Percentiles rank a stretch among this genome's conserved stretches.
Conservation (phyloP, 2,113 vertebrate species). For the Dasyornis broadbenti region DNA sequence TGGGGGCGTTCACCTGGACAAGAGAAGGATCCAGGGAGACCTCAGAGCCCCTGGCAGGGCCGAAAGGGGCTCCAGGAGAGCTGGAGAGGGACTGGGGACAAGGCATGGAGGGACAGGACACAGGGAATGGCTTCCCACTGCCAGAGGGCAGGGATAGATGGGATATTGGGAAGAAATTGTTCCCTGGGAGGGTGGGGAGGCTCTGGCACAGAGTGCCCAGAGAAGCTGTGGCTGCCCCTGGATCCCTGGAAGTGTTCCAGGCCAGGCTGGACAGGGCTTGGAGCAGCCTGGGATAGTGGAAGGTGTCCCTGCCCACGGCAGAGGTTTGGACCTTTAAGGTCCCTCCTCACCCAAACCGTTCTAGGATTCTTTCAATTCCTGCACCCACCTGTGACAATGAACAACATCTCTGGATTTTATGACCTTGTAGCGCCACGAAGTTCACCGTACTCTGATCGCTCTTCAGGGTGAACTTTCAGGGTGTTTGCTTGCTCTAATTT, state of each 20-base stretch:
- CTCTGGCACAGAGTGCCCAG: fast-evolving
- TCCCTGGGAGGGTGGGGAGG: fast-evolving
- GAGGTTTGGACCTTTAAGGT: neutral
- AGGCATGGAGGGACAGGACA: neutral
- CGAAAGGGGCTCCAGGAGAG: neutral
- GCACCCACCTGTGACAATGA: neutral
- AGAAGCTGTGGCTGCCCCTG: neutral
- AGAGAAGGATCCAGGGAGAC: neutral
- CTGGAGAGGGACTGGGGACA: neutral
- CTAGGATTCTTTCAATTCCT: neutral
- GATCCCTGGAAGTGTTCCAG: neutral
- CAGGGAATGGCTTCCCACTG: neutral
- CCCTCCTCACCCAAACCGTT: neutral
- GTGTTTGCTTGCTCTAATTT: neutral
- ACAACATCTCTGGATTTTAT: neutral
- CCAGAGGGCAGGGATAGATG: neutral
- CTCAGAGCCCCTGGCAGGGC: neutral
- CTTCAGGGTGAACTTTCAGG: neutral
- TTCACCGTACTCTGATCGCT: neutral
- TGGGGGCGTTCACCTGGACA: neutral
- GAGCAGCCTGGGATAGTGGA: fast-evolving
- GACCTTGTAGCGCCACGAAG: neutral
- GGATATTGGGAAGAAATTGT: fast-evolving
- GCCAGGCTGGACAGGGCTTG: fast-evolving
- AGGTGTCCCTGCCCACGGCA: neutral